Percentiles rank a stretch among this genome's conserved stretches.
These are phyloP conservation scores for Oreocharis arfaki DNA, from an alignment of 2,113 vertebrate species.

Conservation along the genomic window DNA sequence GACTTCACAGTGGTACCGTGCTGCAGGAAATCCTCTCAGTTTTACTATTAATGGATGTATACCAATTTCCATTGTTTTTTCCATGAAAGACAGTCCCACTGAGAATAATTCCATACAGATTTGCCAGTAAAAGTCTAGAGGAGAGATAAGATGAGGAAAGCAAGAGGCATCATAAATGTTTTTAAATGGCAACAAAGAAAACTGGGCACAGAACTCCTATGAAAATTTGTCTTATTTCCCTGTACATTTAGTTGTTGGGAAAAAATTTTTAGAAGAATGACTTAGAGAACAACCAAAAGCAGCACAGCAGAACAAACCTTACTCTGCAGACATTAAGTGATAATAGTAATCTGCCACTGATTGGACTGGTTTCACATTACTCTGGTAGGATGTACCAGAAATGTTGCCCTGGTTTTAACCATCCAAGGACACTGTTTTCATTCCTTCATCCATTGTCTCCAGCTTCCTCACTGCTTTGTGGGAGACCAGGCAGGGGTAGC, in stretches of 20 bases:
- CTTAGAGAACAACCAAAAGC: not conserved
- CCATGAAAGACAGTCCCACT: not conserved
- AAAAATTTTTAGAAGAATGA: not conserved
- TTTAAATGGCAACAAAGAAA: not conserved
- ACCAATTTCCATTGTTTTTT: not conserved
- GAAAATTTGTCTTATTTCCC: not conserved
- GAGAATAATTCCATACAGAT: not conserved
- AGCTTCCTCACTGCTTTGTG: not conserved
- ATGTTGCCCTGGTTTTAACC: not conserved
- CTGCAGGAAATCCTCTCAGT: not conserved
- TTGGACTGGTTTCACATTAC: not conserved
- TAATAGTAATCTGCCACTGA: not conserved
- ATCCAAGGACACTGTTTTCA: not conserved
- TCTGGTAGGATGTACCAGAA: not conserved
- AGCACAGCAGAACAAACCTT: not conserved
- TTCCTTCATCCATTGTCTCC: not conserved
- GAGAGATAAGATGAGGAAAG: not conserved
- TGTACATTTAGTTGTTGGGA: not conserved
- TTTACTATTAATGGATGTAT: not conserved
- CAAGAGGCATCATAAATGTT: not conserved
- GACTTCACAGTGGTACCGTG: fast-evolving
- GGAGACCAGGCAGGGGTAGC: not conserved
- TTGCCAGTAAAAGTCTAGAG: not conserved
- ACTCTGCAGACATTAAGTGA: not conserved
- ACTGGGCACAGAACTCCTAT: not conserved